Evolutionary conservation across 2,888 invertebrate genomes (phyloP), one percentile per base, ranked within the genome.

Genomic region (Drosophila mimetica): DNA sequence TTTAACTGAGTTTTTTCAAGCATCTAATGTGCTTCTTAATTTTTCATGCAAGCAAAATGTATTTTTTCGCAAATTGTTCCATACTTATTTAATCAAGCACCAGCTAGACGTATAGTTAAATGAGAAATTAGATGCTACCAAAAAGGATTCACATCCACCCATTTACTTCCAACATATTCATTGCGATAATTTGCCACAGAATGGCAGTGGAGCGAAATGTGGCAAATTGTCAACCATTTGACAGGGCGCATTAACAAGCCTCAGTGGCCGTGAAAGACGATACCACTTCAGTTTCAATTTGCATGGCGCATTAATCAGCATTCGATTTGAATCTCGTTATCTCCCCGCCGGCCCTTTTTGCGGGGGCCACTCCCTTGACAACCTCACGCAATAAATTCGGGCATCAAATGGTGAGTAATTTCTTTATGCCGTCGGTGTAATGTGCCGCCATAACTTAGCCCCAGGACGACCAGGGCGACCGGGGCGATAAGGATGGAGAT

Each of bases 251-350:
- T 69, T 70, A 63, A 51, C 54, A 55, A 50, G 48, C 41, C 46
- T 42, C 47, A n/a, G 9, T 20, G 46, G 44, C 47, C 28, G 39
- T 53, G 55, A 65, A 70, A 69, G 53, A 57, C 54, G 50, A 64
- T 47, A 41, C 52, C 59, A 73, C 60, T 60, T 69, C 74, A 75
- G 77, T 82, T 84, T 86, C 87, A 87, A 85, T 84, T 84, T 87
- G 74, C 65, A 64, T 52, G 65, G 66, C 79, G 76, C 84, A 87
- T 84, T 87, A 85, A 84, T 87, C 84, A 84, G 79, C 72, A 74
- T 72, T 74, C 87, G 87, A 84, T 84, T 84, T 84, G 84, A 87
- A 84, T 87, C 82, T 85, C 82, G 85, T 84, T 84, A 87, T 75
- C 80, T 60, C 28, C 37, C 42, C 46, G 28, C 37, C 14, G 50